Evolutionary conservation across 2,888 invertebrate species (phyloP), one percentile per base, ranked within the genome.

Genomic region (Drosophila siamana): DNA sequence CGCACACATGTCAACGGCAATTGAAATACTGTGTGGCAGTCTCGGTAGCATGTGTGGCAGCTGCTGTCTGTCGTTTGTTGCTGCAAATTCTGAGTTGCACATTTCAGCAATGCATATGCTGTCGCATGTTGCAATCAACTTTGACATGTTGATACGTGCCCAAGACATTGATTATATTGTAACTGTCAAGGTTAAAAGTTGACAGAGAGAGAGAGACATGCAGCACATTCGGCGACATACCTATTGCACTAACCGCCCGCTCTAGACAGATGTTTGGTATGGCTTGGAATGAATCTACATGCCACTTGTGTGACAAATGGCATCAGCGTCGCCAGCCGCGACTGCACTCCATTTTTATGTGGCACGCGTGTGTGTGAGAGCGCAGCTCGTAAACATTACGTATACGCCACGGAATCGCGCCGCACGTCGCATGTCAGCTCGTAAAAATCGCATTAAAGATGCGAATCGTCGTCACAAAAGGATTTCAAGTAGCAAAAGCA

Each of bases 131-230:
- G 76, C 87, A 85, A 87, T 87, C 86, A 83, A 68, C 78, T 65
- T 54, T 83, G 80, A 67, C 80, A 88, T 55, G 63, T 61, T 72
- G 79, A 69, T 60, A 69, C 75, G 75, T 64, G 57, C 57, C 38
- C 11, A 15, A 60, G 88, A 74, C 88, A 78, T 78, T 84, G 88
- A 84, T 71, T 88, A 80, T 82, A 67, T 82, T 85, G 82, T 68
- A 70, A 70, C 55, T 74, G 77, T 65, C 83, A 66, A 62, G 46
- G 67, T 50, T 73, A 33, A 51, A 36, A 40, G 56, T 52, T 59
- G 52, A 41, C 28, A 26, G 33, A 36, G 55, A n/a, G n/a, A n/a
- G n/a, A n/a, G 52, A n/a, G 52, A 40, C 28, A 41, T 19, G 1
- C 28, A 28, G 26, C 19, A 54, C 40, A 44, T 44, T 57, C 28